These are phyloP conservation scores for Helicoverpa zea DNA, from an alignment of 1,140 invertebrate genomes.

Conservation along the genomic window DNA sequence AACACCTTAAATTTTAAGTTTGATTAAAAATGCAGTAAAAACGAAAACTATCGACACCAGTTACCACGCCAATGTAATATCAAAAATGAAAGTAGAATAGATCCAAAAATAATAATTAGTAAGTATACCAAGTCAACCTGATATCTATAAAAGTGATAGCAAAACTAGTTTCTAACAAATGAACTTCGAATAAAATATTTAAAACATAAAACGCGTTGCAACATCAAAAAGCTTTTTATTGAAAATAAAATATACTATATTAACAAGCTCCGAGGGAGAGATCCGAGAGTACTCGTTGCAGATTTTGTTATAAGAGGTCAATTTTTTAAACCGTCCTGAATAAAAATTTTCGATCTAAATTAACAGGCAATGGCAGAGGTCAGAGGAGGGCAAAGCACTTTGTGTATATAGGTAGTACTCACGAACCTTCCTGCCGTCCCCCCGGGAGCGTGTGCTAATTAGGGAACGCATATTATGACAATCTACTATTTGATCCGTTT, in stretches of 20 bases:
- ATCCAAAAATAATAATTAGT: slow-evolving; percentile 14
- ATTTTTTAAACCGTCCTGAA: slow-evolving; percentile 18
- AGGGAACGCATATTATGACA: slow-evolving; percentile 47
- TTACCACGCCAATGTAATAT: not conserved
- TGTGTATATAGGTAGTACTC: slow-evolving; percentile 27
- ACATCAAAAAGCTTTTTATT: slow-evolving; percentile 35
- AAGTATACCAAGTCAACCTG: slow-evolving; percentile 7
- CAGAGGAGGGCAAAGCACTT: slow-evolving; percentile 49
- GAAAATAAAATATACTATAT: not conserved
- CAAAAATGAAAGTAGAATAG: slow-evolving; percentile 22
- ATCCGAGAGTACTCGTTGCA: not conserved
- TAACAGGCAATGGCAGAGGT: slow-evolving; percentile 45
- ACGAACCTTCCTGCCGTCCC: slow-evolving; percentile 1
- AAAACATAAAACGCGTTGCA: slow-evolving; percentile 20
- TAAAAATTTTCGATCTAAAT: slow-evolving; percentile 50
- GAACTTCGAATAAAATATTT: slow-evolving; percentile 30
- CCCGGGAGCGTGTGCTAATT: slow-evolving; percentile 59
- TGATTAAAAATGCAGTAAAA: too few relatives aligned
- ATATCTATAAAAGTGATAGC: slow-evolving; percentile 16
- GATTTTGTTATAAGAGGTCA: not conserved
- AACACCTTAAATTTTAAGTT: slow-evolving; percentile 1
- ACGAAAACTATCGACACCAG: not conserved
- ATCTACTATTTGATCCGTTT: slow-evolving; percentile 5
- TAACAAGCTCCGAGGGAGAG: too few relatives aligned
- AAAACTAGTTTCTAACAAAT: slow-evolving; percentile 40